These are phyloP conservation scores for Chrysochloris asiatica DNA, from an alignment of 2,113 vertebrate genomes.

Conservation along the genomic window DNA sequence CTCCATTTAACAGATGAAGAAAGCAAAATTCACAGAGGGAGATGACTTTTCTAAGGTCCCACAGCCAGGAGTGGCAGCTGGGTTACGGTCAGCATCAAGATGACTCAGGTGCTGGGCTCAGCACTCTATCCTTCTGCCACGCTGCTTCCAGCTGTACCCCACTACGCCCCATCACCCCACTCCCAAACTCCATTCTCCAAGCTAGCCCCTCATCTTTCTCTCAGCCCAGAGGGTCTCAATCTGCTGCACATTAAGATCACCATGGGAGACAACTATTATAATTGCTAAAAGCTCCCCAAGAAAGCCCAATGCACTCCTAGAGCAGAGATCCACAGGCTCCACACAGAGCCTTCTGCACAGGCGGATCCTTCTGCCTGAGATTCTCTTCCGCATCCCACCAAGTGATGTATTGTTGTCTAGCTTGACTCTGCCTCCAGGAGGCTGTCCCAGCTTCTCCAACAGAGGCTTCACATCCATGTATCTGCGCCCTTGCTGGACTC, in stretches of 20 bases:
- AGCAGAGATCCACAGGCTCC: no score
- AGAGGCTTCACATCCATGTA: not conserved
- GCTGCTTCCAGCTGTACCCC: not conserved
- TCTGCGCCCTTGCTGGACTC: not conserved
- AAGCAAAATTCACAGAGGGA: not conserved
- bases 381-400: not conserved
- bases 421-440: not conserved
- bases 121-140: not conserved
- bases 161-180: not conserved
- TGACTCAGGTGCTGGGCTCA: not conserved
- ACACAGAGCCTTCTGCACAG: not conserved
- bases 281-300: not conserved
- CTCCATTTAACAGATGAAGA: not conserved
- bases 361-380: not conserved
- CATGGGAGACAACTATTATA: not conserved
- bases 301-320: not conserved
- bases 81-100: rapidly evolving
- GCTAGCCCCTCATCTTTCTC: not conserved
- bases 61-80: not conserved
- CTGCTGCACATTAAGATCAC: not conserved
- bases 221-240: not conserved
- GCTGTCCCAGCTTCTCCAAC: not conserved
- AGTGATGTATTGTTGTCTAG: not conserved
- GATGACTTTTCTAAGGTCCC: not conserved
- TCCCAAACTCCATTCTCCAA: rapidly evolving